Conservation (phyloP, 2,888 invertebrate species). For the Drosophila trichaetosa region DNA sequence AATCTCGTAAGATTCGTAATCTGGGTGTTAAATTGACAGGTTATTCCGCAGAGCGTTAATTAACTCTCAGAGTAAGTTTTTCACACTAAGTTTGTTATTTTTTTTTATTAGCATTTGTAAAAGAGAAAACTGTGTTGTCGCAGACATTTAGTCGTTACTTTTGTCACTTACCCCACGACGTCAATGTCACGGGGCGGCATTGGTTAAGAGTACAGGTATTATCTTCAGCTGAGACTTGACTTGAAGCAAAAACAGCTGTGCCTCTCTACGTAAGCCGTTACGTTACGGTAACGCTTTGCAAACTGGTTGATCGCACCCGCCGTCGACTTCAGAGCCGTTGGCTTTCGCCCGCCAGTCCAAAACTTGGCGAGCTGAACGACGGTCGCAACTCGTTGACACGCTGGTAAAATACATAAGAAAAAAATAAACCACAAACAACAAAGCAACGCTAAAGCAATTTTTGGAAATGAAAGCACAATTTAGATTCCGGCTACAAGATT, state of each 20-base stretch:
- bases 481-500: constrained; percentile 9
- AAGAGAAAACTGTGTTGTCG: constrained; percentile 50
- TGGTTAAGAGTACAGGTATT: constrained; percentile 35
- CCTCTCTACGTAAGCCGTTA: constrained; percentile 53
- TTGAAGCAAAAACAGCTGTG: constrained; percentile 29
- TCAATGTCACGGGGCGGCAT: constrained; percentile 46
- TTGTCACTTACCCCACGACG: constrained; percentile 49
- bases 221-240: neutral
- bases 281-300: constrained; percentile 48
- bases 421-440: neutral
- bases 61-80: constrained; percentile 24
- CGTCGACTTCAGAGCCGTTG: constrained; percentile 46
- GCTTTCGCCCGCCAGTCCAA: constrained; percentile 75
- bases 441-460: constrained; percentile 14
- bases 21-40: constrained; percentile 38
- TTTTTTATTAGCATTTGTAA: constrained; percentile 45
- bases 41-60: constrained; percentile 29
- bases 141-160: constrained; percentile 22
- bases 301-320: constrained; percentile 79
- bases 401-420: neutral
- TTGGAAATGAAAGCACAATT: constrained; percentile 45
- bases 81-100: constrained; percentile 16
- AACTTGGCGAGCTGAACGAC: constrained; percentile 64
- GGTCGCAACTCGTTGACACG: constrained; percentile 54
- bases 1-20: constrained; percentile 28